Conservation (phyloP, 2,888 invertebrate species). For the Trissoscelio sp. region DNA sequence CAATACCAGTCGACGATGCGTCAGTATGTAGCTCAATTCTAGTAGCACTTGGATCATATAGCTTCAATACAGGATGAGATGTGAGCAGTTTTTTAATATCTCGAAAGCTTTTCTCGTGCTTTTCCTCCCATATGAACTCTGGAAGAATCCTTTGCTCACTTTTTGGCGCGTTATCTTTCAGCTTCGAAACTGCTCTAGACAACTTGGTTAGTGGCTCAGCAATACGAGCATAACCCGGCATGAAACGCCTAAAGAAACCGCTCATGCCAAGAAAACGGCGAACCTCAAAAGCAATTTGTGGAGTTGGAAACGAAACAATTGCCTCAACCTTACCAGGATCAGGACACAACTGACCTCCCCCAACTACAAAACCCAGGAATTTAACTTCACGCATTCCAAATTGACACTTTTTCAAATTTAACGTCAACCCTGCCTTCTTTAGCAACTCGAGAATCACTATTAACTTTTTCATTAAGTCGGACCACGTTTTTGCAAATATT, state of each 20-base stretch:
- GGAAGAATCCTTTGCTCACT: not conserved
- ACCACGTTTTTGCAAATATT: constrained; percentile 3
- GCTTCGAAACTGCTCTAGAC: not conserved
- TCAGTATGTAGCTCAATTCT: constrained; percentile 3
- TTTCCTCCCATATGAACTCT: not conserved
- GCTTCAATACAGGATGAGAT: not conserved
- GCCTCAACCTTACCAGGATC: not conserved
- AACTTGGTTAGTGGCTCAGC: not conserved
- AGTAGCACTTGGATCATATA: constrained; percentile 62
- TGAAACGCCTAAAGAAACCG: not conserved
- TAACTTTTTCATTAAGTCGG: not conserved
- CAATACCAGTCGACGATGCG: constrained; percentile 10
- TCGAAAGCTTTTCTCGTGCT: not conserved
- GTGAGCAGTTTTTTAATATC: not conserved
- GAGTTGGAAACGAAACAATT: not conserved
- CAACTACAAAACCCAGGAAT: not conserved
- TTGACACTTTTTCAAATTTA: constrained; percentile 4
- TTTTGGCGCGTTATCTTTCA: not conserved
- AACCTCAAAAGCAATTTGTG: not conserved
- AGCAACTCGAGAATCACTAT: not conserved
- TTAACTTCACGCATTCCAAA: constrained; percentile 1
- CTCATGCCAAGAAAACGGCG: not conserved
- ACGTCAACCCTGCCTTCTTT: not conserved
- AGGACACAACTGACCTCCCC: not conserved
- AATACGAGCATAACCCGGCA: not conserved